Conservation (phyloP, 2,888 invertebrate species). For the Platypus cylindrus region DNA sequence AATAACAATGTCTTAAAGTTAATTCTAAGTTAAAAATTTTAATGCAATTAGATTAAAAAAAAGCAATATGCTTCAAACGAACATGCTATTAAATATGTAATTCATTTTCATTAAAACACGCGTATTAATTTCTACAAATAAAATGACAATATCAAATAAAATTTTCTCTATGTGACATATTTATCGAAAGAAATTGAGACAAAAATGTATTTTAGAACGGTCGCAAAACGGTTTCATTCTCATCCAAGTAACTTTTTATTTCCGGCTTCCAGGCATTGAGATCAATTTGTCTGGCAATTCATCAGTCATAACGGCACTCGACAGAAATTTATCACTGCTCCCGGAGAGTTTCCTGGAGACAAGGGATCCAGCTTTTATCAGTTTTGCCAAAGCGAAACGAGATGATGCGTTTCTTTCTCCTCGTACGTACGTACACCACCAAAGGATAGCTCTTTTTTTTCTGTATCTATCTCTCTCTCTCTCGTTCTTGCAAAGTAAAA, state of each 20-base stretch:
- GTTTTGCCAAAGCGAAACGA: constrained; percentile 7
- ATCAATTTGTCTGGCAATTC: constrained; percentile 14
- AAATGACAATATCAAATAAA: no score
- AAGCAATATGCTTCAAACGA: no score
- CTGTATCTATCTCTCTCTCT: not conserved
- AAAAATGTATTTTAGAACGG: not conserved
- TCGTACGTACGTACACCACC: no score
- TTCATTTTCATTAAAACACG: no score
- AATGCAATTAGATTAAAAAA: no score
- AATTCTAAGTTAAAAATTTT: no score
- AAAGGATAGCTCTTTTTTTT: not conserved
- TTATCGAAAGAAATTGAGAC: not conserved
- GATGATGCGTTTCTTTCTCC: no score
- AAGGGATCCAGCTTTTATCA: constrained; percentile 13
- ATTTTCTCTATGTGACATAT: not conserved
- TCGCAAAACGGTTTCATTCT: not conserved
- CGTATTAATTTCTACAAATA: no score
- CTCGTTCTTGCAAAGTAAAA: no score
- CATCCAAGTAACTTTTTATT: not conserved
- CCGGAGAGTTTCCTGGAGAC: constrained; percentile 3
- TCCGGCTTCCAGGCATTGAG: constrained; percentile 2
- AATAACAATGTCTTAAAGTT: no score
- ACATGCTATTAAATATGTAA: no score
- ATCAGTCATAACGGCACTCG: constrained; percentile 14
- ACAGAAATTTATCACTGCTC: constrained; percentile 13